These are phyloP conservation scores for Astropecten irregularis DNA, from an alignment of 53 echinoderm and acorn worm genomes.

Conservation along the genomic window DNA sequence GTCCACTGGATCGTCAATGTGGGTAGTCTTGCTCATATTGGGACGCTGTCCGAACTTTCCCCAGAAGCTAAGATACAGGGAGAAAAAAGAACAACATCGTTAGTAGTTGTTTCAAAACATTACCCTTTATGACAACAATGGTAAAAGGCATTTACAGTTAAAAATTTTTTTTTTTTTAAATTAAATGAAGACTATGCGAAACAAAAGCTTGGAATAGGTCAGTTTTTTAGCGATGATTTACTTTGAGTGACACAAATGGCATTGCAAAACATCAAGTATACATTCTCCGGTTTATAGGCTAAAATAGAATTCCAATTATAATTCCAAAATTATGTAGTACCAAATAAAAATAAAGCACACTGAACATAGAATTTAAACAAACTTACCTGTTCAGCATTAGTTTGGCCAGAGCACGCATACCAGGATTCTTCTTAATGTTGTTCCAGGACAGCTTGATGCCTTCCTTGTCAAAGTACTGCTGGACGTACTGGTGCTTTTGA, in stretches of 20 bases:
- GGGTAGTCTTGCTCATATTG: slow-evolving; percentile 9
- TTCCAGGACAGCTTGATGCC: slow-evolving; percentile 54
- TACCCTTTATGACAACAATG: too few relatives aligned
- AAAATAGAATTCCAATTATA: too few relatives aligned
- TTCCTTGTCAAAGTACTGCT: slow-evolving; percentile 32
- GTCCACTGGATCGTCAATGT: neutral
- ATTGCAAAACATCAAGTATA: too few relatives aligned
- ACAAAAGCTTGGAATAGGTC: too few relatives aligned
- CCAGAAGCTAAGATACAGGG: neutral
- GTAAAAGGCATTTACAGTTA: neutral
- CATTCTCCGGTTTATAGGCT: too few relatives aligned
- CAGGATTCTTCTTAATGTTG: slow-evolving; percentile 69
- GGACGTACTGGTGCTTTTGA: slow-evolving; percentile 32
- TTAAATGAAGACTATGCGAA: neutral
- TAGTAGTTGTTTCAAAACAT: neutral
- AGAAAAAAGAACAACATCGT: neutral
- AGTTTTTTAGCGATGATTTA: too few relatives aligned
- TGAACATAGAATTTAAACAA: too few relatives aligned
- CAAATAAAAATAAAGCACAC: too few relatives aligned
- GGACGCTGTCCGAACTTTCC: slow-evolving; percentile 35
- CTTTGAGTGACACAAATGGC: too few relatives aligned
- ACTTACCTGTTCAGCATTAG: slow-evolving; percentile 70
- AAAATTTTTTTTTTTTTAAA: neutral
- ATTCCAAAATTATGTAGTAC: too few relatives aligned
- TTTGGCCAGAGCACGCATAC: slow-evolving; percentile 64